Evolutionary conservation across 1,140 invertebrate species (phyloP).

Genomic region (Chrysomallon squamiferum): DNA sequence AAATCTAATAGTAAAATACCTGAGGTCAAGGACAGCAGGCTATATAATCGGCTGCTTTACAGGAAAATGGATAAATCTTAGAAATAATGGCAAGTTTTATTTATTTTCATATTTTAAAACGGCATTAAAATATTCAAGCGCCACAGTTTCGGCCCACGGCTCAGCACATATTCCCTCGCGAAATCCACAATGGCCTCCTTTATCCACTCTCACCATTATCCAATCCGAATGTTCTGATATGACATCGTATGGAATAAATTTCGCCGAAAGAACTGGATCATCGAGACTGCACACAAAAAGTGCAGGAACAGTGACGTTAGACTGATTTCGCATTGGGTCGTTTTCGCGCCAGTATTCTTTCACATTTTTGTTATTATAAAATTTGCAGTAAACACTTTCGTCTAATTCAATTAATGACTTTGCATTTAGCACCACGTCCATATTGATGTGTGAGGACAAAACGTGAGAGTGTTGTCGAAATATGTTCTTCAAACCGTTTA

Average conservation of each 20-base stretch:
- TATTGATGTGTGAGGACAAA: constrained; percentile 8
- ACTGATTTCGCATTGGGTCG: constrained; percentile 28
- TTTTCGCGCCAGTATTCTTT: constrained; percentile 39
- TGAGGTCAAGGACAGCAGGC: too few species aligned
- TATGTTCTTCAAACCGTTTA: constrained; percentile 13
- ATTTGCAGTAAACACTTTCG: constrained; percentile 17
- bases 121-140: too few species aligned
- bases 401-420: constrained; percentile 17
- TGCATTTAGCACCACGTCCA: background rate
- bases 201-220: too few species aligned
- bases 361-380: constrained; percentile 12
- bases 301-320: constrained; percentile 29
- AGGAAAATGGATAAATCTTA: too few species aligned
- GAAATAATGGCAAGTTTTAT: too few species aligned
- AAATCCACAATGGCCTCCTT: too few species aligned
- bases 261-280: constrained; percentile 24
- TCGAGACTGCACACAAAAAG: constrained; percentile 27
- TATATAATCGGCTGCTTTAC: too few species aligned
- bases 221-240: constrained; percentile 25
- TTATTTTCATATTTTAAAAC: too few species aligned
- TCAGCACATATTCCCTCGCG: too few species aligned
- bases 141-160: too few species aligned
- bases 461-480: constrained; percentile 6
- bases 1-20: too few species aligned
- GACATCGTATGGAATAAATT: constrained; percentile 26